Evolutionary conservation across 2,797 vertebrate genomes (phyloP).

Genomic region (Sarcoramphus papa): DNA sequence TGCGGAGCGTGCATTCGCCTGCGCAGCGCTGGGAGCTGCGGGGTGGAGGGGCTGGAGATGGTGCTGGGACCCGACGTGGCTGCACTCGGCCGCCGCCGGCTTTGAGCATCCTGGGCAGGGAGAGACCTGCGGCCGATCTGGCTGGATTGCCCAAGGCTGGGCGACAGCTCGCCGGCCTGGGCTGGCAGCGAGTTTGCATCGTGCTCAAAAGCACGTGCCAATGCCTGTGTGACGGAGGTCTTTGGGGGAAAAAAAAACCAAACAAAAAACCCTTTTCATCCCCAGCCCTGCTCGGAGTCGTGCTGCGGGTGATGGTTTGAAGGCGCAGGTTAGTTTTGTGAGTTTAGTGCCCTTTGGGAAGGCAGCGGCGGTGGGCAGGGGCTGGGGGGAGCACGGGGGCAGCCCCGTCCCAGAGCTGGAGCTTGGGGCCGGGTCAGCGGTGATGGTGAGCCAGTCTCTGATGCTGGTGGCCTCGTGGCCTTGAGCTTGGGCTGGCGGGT

Average conservation of each 20-base stretch:
- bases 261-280: not conserved
- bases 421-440: not conserved
- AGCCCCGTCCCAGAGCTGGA: not conserved
- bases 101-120: not conserved
- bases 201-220: accelerated
- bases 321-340: not conserved
- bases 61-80: not conserved
- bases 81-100: accelerated
- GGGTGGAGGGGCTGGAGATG: not conserved
- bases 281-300: accelerated
- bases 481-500: not conserved
- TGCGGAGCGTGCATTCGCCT: accelerated
- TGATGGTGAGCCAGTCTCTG: not conserved
- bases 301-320: not conserved
- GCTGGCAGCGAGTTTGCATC: not conserved
- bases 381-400: not conserved
- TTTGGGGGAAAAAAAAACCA: not conserved
- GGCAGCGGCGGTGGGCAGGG: not conserved
- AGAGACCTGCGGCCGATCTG: accelerated
- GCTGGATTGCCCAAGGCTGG: not conserved
- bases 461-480: accelerated
- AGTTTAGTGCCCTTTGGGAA: not conserved
- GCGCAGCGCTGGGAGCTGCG: not conserved
- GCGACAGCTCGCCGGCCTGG: not conserved
- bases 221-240: not conserved